Conservation (phyloP, 2,797 vertebrate genomes). For the Neosilurus mollespiculum region DNA sequence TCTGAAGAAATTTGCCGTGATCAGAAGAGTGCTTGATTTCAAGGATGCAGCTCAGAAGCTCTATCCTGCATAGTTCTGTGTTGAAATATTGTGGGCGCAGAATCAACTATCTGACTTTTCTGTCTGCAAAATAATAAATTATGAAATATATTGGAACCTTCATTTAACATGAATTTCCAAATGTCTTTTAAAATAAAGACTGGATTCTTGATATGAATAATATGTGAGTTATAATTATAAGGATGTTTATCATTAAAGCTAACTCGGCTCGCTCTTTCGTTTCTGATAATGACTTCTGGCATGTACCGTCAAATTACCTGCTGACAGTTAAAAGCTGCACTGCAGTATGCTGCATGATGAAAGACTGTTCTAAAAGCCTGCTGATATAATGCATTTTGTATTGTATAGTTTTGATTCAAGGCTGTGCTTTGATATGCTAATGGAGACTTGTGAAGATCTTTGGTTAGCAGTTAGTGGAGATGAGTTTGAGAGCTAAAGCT, state of each 20-base stretch:
- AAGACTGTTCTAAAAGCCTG: constrained; percentile 3
- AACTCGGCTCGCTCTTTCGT: constrained; percentile 7
- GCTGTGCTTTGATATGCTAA: constrained; percentile 42
- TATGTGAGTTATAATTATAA: constrained; percentile 6
- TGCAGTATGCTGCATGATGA: not conserved
- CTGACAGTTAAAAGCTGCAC: constrained; percentile 15
- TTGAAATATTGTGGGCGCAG: not conserved
- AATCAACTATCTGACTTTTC: not conserved
- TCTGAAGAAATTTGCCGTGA: not conserved
- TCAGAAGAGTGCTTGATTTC: not conserved
- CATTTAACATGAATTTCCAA: constrained; percentile 2
- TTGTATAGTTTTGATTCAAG: constrained; percentile 8
- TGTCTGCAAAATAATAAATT: not conserved
- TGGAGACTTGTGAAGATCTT: constrained; percentile 18
- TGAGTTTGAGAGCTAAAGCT: constrained; percentile 30
- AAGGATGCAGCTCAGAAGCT: not conserved
- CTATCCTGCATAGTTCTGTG: not conserved
- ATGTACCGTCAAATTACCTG: constrained; percentile 23
- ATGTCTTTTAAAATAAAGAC: not conserved
- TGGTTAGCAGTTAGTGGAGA: constrained; percentile 24
- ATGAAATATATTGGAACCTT: not conserved
- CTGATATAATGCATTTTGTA: constrained; percentile 2
- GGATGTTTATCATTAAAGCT: constrained; percentile 22
- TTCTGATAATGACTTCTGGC: not conserved
- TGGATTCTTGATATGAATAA: constrained; percentile 12